Evolutionary conservation across 2,113 vertebrate genomes (phyloP).

Genomic region (Oenanthe oenanthe): DNA sequence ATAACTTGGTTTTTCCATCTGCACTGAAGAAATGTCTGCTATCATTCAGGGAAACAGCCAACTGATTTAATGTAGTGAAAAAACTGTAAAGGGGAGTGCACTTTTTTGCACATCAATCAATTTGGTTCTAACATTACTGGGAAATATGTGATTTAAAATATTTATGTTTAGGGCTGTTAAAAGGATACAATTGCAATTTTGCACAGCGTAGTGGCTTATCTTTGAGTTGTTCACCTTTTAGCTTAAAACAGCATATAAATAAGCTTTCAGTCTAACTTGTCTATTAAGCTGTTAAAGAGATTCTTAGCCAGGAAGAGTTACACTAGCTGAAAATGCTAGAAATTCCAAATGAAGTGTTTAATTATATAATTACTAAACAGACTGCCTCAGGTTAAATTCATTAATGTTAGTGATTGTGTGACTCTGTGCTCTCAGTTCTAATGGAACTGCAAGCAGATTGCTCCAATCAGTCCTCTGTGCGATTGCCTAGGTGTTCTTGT

Average conservation of each 20-base stretch:
- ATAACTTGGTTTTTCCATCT: slow-evolving; percentile 25
- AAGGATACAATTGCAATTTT: slow-evolving; percentile 54
- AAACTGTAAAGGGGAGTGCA: not conserved
- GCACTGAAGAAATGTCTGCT: slow-evolving; percentile 27
- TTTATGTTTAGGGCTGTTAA: slow-evolving; percentile 21
- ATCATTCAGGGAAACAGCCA: slow-evolving; percentile 43
- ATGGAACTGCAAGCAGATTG: slow-evolving; percentile 74
- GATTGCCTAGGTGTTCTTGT: slow-evolving; percentile 91
- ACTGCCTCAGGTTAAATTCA: slow-evolving; percentile 75
- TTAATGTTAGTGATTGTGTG: slow-evolving; percentile 56
- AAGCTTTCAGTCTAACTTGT: not conserved
- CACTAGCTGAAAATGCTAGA: slow-evolving; percentile 36
- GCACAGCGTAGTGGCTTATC: slow-evolving; percentile 24
- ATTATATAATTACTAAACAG: slow-evolving; percentile 77
- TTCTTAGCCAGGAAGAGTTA: slow-evolving; percentile 4
- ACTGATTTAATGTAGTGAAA: slow-evolving; percentile 22
- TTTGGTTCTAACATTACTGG: not conserved
- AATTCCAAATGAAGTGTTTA: slow-evolving; percentile 73
- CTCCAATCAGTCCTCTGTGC: slow-evolving; percentile 76
- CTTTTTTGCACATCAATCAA: slow-evolving; percentile 37
- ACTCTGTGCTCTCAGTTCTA: slow-evolving; percentile 62
- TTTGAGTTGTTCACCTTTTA: slow-evolving; percentile 42
- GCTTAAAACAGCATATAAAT: slow-evolving; percentile 16
- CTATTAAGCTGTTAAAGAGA: slow-evolving; percentile 28
- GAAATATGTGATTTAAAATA: slow-evolving; percentile 41